phyloP scores from a whole-genome alignment of 92 coral and sea anemone genomes.

The Actinostola sp. region DNA sequence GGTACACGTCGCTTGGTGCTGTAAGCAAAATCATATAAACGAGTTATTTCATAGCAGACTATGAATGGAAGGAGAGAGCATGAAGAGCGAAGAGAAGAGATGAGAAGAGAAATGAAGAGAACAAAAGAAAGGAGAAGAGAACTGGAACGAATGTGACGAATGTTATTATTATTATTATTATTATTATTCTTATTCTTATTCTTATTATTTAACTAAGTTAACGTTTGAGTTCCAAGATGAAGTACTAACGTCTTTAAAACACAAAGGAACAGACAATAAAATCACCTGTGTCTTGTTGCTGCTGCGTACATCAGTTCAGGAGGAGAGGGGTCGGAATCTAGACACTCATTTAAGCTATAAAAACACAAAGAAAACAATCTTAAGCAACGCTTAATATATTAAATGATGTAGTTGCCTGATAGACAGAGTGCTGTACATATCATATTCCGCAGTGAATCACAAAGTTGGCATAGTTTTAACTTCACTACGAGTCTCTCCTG shows the following conservation, averaged over 20 bases:
- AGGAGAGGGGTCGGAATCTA: slow-evolving; percentile 95
- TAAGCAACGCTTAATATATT: no score
- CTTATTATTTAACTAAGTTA: no score
- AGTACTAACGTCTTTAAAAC: no score
- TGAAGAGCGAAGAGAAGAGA: background rate
- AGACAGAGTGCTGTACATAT: no score
- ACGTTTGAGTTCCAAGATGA: no score
- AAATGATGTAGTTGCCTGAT: no score
- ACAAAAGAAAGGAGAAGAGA: background rate
- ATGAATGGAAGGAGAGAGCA: background rate
- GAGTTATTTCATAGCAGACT: background rate
- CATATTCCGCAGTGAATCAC: no score
- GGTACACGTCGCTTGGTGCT: slow-evolving; percentile 93
- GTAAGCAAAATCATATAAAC: slow-evolving; percentile 8
- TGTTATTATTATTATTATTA: no score
- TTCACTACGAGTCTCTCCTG: no score
- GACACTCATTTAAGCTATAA: slow-evolving; percentile 85
- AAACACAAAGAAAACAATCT: background rate
- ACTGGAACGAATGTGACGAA: slow-evolving; percentile 1
- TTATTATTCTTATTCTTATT: no score
- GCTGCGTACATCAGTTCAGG: slow-evolving; percentile 87
- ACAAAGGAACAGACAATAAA: background rate
- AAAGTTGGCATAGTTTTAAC: no score
- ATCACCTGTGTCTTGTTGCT: slow-evolving; percentile 93
- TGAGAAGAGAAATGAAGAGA: background rate